Base-by-base conservation (phyloP, 1,140 invertebrate genomes). In the Procambarus clarkii region DNA sequence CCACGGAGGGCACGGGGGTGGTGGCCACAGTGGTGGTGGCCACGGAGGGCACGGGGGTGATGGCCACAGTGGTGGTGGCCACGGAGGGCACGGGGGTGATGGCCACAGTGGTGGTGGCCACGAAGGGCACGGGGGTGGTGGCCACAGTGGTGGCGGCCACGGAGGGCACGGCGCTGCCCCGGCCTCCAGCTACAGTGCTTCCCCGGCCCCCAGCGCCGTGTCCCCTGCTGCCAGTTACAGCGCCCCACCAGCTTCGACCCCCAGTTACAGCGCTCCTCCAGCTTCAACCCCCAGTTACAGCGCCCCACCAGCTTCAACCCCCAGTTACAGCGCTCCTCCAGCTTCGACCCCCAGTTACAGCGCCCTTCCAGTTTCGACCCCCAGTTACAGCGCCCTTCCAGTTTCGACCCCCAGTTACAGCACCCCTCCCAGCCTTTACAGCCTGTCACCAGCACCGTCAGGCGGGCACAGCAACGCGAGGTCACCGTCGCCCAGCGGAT, bases 161-260 rank as follows among this genome's bases (percentile, higher is more conserved):
- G 48, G 80, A 9, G 80, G 82, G 2, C 2, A 64, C 24, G n/a
- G 58, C 21, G n/a, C 82, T 15, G 60, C 82, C 8, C 21, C 54
- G 9, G 81, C 81, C 34, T 34, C 85, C 4, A 64, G 85, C 76
- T 87, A 87, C 45, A 50, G 50, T 2, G 74, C 76, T 7, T 76
- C 85, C 15, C 74, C 77, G 9, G n/a, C 77, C 77, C 21, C 60
- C 86, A 54, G n/a, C 34, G 34, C 34, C 34, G 34, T 34, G 34
- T 54, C 83, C 15, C 85, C 85, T n/a, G 78, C 85, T 44, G 44
- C 76, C 4, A 64, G 85, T 74, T 87, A 87, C 45, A 50, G 74
- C 1, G 74, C 85, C 13, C 76, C 85, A 11, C 74, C 74, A 3
- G n/a, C 83, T 24, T 5, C 77, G 9, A 46, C 77, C 77, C 21